phyloP scores from a whole-genome alignment of 2,113 vertebrate genomes.

The Bothrops jararaca region DNA sequence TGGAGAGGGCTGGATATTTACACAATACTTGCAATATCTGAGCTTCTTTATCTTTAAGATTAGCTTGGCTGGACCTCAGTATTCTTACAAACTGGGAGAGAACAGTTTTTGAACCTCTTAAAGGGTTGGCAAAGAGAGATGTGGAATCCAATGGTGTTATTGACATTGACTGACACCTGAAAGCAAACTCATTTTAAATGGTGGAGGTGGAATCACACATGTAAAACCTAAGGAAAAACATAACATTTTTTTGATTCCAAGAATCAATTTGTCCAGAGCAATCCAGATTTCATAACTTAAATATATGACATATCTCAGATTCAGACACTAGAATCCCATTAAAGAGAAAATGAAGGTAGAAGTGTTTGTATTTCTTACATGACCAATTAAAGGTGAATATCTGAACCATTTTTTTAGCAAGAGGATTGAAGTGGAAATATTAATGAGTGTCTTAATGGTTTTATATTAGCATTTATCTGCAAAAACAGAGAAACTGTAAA shows the following conservation, averaged over 20 bases:
- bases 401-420: constrained; percentile 10
- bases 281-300: background rate
- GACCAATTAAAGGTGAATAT: constrained; percentile 66
- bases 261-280: background rate
- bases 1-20: background rate
- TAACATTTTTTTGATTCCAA: background rate
- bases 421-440: constrained; percentile 63
- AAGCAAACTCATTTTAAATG: background rate
- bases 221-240: background rate
- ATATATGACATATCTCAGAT: background rate
- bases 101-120: background rate
- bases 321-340: background rate
- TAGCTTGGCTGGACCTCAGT: background rate
- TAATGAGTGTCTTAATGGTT: constrained; percentile 70
- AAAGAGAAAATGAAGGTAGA: background rate
- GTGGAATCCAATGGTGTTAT: background rate
- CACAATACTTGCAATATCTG: too few relatives aligned
- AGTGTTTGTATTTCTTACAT: constrained; percentile 14
- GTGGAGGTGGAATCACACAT: background rate
- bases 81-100: background rate
- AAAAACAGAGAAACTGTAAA: constrained; percentile 64
- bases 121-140: background rate
- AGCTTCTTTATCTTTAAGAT: background rate
- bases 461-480: constrained; percentile 70
- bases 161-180: background rate